phyloP scores from a whole-genome alignment of 1,140 invertebrate species.

The Solenopsis fugax region DNA sequence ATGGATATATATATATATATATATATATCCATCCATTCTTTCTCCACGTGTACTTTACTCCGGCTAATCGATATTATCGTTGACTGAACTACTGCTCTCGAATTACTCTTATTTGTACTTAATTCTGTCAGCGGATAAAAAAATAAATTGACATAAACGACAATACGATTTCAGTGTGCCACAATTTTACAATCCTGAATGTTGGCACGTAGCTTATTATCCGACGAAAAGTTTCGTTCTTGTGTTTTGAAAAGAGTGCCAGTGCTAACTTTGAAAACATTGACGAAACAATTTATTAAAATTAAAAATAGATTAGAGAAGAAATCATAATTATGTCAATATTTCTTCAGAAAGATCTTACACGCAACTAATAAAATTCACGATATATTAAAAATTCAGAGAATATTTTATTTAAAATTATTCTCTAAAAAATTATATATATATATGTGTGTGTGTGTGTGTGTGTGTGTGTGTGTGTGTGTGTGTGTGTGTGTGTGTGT shows the following conservation, averaged over 20 bases:
- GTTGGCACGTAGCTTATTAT: background rate
- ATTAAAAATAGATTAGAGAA: background rate
- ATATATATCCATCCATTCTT: background rate
- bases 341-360: background rate
- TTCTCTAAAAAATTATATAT: no score
- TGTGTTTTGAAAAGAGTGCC: conserved; percentile 2
- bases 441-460: no score
- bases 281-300: background rate
- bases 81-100: background rate
- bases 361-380: background rate
- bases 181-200: background rate
- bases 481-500: no score
- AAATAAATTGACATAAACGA: conserved; percentile 27
- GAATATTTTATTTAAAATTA: background rate
- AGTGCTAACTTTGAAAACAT: background rate
- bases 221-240: conserved; percentile 2
- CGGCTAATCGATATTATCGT: conserved; percentile 32
- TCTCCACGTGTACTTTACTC: background rate
- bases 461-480: no score
- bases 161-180: no score
- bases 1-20: no score
- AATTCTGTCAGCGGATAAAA: conserved; percentile 1
- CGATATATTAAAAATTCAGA: background rate
- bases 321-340: background rate
- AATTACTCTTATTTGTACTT: conserved; percentile 24